These are phyloP conservation scores for Leptopilina clavipes DNA, from an alignment of 1,140 invertebrate genomes.

Conservation along the genomic window DNA sequence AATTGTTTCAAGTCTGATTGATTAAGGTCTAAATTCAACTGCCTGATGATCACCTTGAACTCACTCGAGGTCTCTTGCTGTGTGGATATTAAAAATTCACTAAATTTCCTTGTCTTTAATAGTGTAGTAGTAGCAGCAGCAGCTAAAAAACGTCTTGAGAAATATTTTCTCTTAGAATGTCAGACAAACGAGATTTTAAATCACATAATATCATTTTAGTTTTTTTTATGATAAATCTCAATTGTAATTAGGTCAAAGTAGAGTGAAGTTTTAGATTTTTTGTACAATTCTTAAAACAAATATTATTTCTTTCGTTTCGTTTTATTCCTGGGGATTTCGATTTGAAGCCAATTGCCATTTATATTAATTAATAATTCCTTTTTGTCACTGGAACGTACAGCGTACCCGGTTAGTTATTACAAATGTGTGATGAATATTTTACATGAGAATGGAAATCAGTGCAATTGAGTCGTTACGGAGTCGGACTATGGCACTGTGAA, in stretches of 20 bases:
- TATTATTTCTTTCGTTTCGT: too few species aligned
- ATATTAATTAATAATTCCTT: neutral
- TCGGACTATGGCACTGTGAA: slow-evolving; percentile 21
- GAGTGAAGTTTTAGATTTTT: too few species aligned
- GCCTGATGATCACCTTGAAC: neutral
- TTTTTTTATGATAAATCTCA: too few species aligned
- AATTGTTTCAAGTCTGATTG: slow-evolving; percentile 19
- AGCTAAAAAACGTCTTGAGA: too few species aligned
- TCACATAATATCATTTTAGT: too few species aligned
- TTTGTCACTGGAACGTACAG: neutral
- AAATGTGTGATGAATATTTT: slow-evolving; percentile 6
- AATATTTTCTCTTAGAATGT: too few species aligned
- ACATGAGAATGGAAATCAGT: slow-evolving; percentile 29
- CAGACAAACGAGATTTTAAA: too few species aligned
- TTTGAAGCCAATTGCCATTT: neutral
- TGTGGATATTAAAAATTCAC: neutral
- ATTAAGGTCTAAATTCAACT: slow-evolving; percentile 33
- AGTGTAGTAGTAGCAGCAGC: too few species aligned
- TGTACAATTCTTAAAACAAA: too few species aligned
- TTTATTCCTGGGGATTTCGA: too few species aligned
- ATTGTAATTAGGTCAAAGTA: too few species aligned
- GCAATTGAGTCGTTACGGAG: slow-evolving; percentile 19
- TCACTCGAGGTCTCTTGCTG: neutral
- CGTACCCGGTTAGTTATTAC: neutral
- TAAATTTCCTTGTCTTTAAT: too few species aligned